Evolutionary conservation across 2,113 vertebrate species (phyloP).

Genomic region (Osmerus eperlanus): DNA sequence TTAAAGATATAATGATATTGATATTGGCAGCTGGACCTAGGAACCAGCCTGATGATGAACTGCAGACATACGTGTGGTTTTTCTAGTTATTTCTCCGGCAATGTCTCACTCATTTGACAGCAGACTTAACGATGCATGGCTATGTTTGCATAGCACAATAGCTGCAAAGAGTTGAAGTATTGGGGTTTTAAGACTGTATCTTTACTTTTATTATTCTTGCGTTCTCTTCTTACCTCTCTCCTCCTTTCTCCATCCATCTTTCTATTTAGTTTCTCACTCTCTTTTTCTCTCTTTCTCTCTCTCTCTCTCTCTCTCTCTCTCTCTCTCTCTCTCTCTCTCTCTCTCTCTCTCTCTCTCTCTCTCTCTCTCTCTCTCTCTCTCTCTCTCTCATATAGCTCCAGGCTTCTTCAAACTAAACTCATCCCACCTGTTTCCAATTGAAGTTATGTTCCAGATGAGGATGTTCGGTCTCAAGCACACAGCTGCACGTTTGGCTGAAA

Average conservation of each 20-base stretch:
- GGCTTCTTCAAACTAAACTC: background rate
- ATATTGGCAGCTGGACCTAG: conserved; percentile 38
- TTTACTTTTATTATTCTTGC: background rate
- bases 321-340: background rate
- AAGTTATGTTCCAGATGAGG: background rate
- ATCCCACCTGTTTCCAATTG: conserved; percentile 26
- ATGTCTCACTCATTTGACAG: conserved; percentile 34
- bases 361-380: background rate
- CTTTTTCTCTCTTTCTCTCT: no score
- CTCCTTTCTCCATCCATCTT: background rate
- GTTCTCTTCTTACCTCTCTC: background rate
- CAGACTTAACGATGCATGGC: conserved; percentile 5
- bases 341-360: background rate
- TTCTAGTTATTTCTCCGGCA: conserved; percentile 38
- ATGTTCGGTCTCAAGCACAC: conserved; percentile 18
- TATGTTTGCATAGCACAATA: conserved; percentile 9
- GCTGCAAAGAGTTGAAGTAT: background rate
- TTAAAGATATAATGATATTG: conserved; percentile 34
- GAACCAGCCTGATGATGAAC: conserved; percentile 16
- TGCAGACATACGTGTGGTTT: conserved; percentile 28
- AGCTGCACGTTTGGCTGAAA: conserved; percentile 45
- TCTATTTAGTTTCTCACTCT: background rate
- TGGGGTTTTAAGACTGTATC: background rate
- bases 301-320: background rate
- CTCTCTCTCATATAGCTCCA: background rate